These are phyloP conservation scores for Pardalotus punctatus DNA, from an alignment of 2,113 vertebrate species.

Conservation along the genomic window DNA sequence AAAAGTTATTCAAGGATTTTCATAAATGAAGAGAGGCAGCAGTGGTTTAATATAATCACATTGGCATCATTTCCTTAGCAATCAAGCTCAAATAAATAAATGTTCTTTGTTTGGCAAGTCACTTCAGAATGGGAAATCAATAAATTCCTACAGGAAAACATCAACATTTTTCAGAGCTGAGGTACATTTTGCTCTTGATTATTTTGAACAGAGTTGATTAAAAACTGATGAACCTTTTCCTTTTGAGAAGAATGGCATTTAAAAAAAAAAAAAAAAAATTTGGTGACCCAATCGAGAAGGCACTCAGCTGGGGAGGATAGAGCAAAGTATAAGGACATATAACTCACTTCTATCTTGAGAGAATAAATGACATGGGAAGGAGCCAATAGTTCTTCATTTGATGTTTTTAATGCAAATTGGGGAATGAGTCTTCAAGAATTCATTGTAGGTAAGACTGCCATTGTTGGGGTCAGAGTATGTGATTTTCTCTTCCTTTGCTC, in stretches of 20 bases:
- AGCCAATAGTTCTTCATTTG: neutral
- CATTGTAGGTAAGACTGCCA: neutral
- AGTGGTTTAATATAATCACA: neutral
- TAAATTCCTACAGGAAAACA: neutral
- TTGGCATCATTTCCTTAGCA: neutral
- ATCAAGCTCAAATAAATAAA: slow-evolving; percentile 45
- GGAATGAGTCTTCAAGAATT: neutral
- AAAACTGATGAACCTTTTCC: neutral
- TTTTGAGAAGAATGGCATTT: neutral
- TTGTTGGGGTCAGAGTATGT: neutral
- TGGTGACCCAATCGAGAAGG: accelerated
- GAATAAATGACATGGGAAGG: neutral
- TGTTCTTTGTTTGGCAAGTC: slow-evolving; percentile 37
- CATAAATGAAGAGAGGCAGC: neutral
- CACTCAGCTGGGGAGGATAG: accelerated
- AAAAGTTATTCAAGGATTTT: neutral
- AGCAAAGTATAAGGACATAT: neutral
- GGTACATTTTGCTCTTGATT: neutral
- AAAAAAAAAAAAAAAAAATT: neutral
- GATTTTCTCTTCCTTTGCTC: neutral
- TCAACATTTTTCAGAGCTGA: neutral
- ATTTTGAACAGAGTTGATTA: slow-evolving; percentile 16
- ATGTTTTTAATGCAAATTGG: neutral
- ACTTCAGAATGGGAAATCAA: slow-evolving; percentile 2
- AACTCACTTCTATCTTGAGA: neutral